Conservation (phyloP, 2,113 vertebrate species). For the Vireo altiloquus region DNA sequence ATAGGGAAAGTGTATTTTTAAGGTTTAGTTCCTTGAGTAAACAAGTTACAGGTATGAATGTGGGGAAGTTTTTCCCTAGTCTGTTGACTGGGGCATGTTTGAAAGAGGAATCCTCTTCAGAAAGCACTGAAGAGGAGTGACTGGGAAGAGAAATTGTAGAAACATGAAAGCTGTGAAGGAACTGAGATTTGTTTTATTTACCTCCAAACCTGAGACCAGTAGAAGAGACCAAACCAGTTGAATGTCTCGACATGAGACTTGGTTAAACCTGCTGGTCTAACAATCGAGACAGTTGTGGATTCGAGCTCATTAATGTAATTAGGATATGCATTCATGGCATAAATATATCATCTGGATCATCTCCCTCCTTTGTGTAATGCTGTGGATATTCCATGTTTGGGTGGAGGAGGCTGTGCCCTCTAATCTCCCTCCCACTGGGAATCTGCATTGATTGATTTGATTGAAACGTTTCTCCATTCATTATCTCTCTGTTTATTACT, state of each 20-base stretch:
- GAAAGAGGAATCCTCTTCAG: not conserved
- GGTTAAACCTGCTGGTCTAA: not conserved
- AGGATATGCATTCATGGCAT: not conserved
- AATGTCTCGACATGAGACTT: not conserved
- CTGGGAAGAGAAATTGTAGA: not conserved
- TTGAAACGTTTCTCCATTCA: not conserved
- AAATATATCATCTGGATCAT: not conserved
- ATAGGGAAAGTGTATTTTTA: not conserved
- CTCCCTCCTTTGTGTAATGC: not conserved
- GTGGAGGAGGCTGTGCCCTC: not conserved
- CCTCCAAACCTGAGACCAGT: not conserved
- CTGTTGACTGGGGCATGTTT: not conserved
- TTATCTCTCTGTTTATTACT: not conserved
- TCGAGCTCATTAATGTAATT: not conserved
- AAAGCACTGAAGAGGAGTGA: not conserved
- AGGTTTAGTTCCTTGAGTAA: not conserved
- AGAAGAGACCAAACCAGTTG: not conserved
- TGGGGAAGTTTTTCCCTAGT: not conserved
- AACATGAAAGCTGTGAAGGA: not conserved
- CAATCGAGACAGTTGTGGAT: not conserved
- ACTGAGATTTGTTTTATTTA: not conserved
- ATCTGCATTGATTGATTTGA: not conserved
- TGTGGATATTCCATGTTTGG: not conserved
- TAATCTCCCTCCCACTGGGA: not conserved
- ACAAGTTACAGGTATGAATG: not conserved